Percentiles rank a stretch among this genome's conserved stretches.
Conservation (phyloP, 2,113 vertebrate genomes). For the Malurus elegans region DNA sequence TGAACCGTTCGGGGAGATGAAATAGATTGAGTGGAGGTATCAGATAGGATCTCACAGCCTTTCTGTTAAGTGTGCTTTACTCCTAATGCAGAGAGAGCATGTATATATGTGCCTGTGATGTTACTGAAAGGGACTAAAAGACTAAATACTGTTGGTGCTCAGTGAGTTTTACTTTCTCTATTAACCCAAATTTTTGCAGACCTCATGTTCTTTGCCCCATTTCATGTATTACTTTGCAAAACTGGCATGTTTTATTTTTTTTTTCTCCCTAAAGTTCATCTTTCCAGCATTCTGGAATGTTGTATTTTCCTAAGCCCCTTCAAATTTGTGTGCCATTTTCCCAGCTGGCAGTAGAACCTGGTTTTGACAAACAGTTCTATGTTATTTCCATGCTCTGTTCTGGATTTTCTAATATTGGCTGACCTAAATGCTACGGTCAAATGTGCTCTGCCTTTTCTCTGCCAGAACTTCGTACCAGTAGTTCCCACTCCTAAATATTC, state of each 20-base stretch:
- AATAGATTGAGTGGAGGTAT: not conserved
- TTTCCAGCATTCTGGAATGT: not conserved
- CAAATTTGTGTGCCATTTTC: not conserved
- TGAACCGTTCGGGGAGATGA: not conserved
- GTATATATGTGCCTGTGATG: not conserved
- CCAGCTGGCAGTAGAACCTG: not conserved
- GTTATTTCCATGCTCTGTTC: not conserved
- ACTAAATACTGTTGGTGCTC: not conserved
- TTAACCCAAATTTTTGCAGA: not conserved
- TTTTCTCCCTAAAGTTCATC: not conserved
- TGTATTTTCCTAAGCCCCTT: not conserved
- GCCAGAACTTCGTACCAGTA: not conserved
- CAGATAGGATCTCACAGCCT: not conserved
- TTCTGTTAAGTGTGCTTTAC: not conserved
- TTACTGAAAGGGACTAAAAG: not conserved
- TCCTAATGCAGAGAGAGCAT: not conserved
- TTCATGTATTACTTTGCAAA: not conserved
- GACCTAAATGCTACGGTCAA: not conserved
- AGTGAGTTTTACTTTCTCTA: not conserved
- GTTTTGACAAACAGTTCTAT: accelerated
- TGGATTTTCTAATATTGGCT: not conserved
- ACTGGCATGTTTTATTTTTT: accelerated
- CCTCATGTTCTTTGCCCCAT: not conserved
- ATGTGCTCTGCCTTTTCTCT: not conserved
- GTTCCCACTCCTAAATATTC: not conserved